These are phyloP conservation scores for Zapornia atra DNA, from an alignment of 2,113 vertebrate genomes.

Conservation along the genomic window DNA sequence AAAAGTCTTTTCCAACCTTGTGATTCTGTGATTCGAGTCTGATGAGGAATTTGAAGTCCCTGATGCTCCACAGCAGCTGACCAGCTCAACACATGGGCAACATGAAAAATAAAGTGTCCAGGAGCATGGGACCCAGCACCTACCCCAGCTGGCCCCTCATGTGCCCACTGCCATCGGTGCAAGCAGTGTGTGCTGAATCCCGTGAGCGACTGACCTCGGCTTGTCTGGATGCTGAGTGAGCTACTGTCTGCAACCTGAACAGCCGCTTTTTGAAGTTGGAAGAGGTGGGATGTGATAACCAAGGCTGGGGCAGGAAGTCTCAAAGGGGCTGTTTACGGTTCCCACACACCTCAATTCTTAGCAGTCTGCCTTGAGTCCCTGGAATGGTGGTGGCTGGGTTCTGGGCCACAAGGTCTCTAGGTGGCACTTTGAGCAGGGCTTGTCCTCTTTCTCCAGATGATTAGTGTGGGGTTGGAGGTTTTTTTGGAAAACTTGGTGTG, in stretches of 20 bases:
- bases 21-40: background rate
- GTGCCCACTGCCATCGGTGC: background rate
- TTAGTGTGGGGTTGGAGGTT: too few species aligned
- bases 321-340: background rate
- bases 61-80: background rate
- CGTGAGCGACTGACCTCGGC: fast-evolving
- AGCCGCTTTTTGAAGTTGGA: background rate
- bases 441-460: background rate
- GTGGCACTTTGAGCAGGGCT: background rate
- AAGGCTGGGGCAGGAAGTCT: background rate
- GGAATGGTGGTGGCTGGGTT: background rate
- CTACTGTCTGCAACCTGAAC: background rate
- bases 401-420: background rate
- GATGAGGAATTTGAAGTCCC: background rate
- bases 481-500: background rate
- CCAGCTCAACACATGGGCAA: background rate
- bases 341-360: background rate
- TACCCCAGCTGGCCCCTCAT: background rate
- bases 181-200: background rate
- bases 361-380: background rate
- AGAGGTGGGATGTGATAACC: background rate
- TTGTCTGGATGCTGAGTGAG: background rate
- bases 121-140: background rate
- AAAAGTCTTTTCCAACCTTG: too few species aligned
- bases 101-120: background rate